Evolutionary conservation across 2,888 invertebrate species (phyloP).

Genomic region (Allacma fusca): DNA sequence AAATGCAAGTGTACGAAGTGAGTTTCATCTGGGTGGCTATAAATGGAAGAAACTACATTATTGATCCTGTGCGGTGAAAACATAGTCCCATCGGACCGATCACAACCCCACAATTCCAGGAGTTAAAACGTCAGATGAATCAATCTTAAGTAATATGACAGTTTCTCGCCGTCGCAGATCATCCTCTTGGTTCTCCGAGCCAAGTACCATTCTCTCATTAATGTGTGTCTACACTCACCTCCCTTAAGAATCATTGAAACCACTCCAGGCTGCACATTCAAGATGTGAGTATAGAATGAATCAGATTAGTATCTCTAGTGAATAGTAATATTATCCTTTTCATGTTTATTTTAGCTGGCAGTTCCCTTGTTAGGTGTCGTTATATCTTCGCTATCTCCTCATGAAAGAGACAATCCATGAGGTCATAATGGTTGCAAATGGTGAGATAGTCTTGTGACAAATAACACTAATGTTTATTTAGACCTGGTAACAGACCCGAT

Average conservation of each 20-base stretch:
- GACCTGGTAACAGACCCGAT: neutral
- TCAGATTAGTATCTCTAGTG: neutral
- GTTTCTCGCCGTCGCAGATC: neutral
- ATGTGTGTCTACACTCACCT: neutral
- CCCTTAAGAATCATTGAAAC: neutral
- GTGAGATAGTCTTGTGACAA: neutral
- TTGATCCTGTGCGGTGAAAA: too few species aligned
- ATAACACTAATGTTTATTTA: conserved; percentile 7
- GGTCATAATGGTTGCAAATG: neutral
- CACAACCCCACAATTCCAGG: too few species aligned
- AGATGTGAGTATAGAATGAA: neutral
- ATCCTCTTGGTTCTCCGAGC: neutral
- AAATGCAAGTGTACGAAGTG: too few species aligned
- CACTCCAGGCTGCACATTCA: neutral
- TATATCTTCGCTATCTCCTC: neutral
- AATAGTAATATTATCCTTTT: neutral
- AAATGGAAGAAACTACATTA: too few species aligned
- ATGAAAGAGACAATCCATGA: neutral
- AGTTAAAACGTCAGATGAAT: neutral
- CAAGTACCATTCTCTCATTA: neutral
- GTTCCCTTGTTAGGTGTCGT: neutral
- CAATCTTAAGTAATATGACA: neutral
- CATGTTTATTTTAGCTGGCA: neutral
- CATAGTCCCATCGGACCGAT: too few species aligned
- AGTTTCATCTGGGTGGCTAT: too few species aligned